Percentiles rank a stretch among this genome's conserved stretches.
These are phyloP conservation scores for Sycophila texana DNA, from an alignment of 2,888 invertebrate genomes.

Conservation along the genomic window DNA sequence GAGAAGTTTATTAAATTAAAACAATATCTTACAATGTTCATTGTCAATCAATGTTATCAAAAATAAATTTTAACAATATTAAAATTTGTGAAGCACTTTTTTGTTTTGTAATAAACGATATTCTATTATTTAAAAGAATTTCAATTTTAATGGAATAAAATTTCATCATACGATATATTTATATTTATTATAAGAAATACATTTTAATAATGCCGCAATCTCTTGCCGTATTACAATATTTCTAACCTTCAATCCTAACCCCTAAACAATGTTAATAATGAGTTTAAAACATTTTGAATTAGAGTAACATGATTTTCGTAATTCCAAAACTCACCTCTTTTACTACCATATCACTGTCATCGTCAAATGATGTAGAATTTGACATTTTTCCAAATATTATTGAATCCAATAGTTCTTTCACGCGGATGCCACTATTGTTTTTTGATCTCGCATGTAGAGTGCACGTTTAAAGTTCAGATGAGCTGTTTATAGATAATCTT, in stretches of 20 bases:
- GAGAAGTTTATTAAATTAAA: no score
- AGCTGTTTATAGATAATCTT: no score
- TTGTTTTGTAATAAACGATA: no score
- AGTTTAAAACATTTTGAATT: background rate
- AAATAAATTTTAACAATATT: no score
- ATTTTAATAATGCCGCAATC: background rate
- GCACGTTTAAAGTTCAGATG: conserved; percentile 34
- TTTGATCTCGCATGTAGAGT: background rate
- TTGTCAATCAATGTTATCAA: no score
- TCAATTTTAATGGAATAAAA: no score
- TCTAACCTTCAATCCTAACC: conserved; percentile 30
- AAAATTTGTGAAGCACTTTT: no score
- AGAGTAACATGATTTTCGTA: background rate
- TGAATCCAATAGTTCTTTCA: background rate
- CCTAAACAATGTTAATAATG: background rate
- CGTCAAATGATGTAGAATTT: conserved; percentile 60
- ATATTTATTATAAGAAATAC: background rate
- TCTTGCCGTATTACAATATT: background rate
- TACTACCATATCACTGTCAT: conserved; percentile 67
- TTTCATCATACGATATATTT: background rate
- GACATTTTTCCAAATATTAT: conserved; percentile 27
- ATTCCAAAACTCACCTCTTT: conserved; percentile 64
- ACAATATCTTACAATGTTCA: no score
- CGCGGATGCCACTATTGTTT: background rate
- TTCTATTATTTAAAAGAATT: no score